Conservation (phyloP, 2,797 vertebrate genomes). For the Chrysocyon brachyurus region DNA sequence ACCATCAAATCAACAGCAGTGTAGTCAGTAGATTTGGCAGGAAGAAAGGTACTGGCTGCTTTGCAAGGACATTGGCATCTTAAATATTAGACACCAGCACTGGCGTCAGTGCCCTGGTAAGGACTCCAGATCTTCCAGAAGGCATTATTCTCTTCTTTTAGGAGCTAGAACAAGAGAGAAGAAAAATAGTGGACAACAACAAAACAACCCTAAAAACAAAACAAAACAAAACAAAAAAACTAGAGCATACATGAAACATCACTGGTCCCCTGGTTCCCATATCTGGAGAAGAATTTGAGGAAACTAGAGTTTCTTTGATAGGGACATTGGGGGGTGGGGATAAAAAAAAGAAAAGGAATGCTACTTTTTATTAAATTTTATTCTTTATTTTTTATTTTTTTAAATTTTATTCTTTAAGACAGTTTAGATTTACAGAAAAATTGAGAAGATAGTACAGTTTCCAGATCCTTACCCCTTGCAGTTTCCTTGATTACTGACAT, state of each 20-base stretch:
- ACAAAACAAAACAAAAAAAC: neutral
- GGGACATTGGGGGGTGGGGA: too few species aligned
- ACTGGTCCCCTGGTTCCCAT: neutral
- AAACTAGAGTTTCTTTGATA: neutral
- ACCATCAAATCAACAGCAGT: neutral
- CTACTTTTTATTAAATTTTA: neutral
- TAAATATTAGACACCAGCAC: neutral
- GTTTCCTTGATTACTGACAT: neutral
- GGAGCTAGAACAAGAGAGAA: slow-evolving; percentile 6
- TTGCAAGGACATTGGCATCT: neutral
- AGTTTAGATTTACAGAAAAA: slow-evolving; percentile 37
- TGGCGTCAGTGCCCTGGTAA: neutral
- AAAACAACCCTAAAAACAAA: neutral
- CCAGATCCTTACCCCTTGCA: neutral
- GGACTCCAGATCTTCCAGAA: slow-evolving; percentile 35
- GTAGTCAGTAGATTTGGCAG: slow-evolving; percentile 56
- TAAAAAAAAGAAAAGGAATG: neutral
- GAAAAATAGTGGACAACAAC: neutral
- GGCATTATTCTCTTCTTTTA: slow-evolving; percentile 1
- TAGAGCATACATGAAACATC: neutral
- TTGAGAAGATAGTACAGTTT: neutral
- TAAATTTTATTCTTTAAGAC: neutral
- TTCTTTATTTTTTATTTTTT: neutral
- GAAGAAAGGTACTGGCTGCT: slow-evolving; percentile 13
- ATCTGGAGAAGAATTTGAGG: slow-evolving; percentile 24